Base-by-base conservation (phyloP, 1,140 invertebrate species). In the Pogonognathellus flavescens region DNA sequence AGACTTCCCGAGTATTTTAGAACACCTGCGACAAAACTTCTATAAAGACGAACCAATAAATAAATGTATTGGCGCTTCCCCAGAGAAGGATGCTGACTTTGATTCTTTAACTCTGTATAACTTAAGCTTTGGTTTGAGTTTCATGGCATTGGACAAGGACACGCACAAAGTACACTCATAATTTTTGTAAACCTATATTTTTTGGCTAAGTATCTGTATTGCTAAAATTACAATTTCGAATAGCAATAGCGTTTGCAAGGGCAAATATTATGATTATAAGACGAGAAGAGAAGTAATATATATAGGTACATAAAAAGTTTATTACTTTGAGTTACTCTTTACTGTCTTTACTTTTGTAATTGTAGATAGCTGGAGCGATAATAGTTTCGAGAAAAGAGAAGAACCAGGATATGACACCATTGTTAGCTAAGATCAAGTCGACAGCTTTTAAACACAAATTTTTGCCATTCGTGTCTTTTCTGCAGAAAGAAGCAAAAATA, bases 41-140 rank as follows among this genome's bases (percentile, higher is more conserved):
- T 83, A 83, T 49, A 20, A 7, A 1, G 82, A 83, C n/a, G 82
- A 83, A 62, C 82, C 82, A 16, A 8, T 83, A 0, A 41, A 55
- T 49, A 50, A 83, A 16, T 13, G 9, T 16, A n/a, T 83, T n/a
- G 82, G 82, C 9, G 18, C 16, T 83, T 83, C 82, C 3, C n/a
- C n/a, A n/a, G 22, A 7, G 18, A 83, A 83, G 20, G 22, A 50
- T 8, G 82, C 13, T 2, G 82, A 83, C 18, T 83, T 62, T 62
- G 57, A 83, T 49, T 14, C 20, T n/a, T 41, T 76, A 13, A 18
- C 16, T 31, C 10, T 83, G 9, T 59, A 25, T 14, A 41, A 62
- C 13, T 18, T 62, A 25, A 16, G 49, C 1, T 25, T 22, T 22
- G 16, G n/a, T 0, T 83, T 83, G 41, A 83, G 82, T 49, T 83